Conservation (phyloP, 2,113 vertebrate species). For the Leptobrachium leishanense region DNA sequence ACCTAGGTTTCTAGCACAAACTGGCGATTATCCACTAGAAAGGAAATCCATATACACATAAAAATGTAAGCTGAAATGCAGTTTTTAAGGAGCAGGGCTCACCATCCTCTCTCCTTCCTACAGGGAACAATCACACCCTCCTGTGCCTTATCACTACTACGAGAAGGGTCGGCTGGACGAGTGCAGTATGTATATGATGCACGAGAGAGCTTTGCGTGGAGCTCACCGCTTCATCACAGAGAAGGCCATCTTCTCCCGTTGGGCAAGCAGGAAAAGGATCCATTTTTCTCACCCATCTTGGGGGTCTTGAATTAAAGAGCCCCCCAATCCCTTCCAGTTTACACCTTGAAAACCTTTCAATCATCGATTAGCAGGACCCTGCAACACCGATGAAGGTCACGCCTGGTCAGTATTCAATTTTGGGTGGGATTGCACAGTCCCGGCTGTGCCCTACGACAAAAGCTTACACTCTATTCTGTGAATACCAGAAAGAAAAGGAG, state of each 20-base stretch:
- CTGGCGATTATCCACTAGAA: too few relatives aligned
- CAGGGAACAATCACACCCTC: constrained; percentile 68
- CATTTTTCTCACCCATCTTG: constrained; percentile 81
- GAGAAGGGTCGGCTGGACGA: constrained; percentile 79
- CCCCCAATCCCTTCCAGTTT: neutral
- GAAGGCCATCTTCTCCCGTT: constrained; percentile 88
- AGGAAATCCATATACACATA: too few relatives aligned
- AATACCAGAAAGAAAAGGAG: neutral
- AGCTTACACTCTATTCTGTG: constrained; percentile 9
- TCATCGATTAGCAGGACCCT: neutral
- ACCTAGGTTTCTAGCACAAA: too few relatives aligned
- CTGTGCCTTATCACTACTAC: constrained; percentile 92
- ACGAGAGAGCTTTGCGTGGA: constrained; percentile 71
- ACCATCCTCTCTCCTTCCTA: neutral
- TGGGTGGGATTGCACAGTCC: neutral
- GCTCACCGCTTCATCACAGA: constrained; percentile 96
- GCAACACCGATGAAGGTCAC: neutral
- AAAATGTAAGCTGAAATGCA: too few relatives aligned
- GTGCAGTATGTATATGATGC: constrained; percentile 84
- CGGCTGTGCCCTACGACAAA: neutral
- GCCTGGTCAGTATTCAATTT: neutral
- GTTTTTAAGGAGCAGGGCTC: neutral
- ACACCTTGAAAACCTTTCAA: neutral
- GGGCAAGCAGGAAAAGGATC: constrained; percentile 79
- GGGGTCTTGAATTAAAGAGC: constrained; percentile 44